Conservation (phyloP, 2,888 invertebrate genomes). For the Antheraea yamamai region DNA sequence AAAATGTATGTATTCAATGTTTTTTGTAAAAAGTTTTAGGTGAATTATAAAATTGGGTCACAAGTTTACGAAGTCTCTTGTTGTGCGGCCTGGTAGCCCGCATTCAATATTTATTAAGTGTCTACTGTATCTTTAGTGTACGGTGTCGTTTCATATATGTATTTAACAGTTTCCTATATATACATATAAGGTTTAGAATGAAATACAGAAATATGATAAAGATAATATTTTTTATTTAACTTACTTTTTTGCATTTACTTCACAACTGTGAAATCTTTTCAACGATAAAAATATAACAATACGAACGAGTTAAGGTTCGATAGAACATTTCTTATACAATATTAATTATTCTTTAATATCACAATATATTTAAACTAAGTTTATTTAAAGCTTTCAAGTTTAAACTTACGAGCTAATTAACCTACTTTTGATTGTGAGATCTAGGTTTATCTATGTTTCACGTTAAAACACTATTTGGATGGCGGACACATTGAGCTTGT, state of each 20-base stretch:
- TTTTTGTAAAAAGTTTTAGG: not conserved
- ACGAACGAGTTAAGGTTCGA: slow-evolving; percentile 68
- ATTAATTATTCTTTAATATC: slow-evolving; percentile 79
- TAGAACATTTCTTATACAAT: slow-evolving; percentile 78
- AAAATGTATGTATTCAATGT: not conserved
- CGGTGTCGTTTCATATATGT: not conserved
- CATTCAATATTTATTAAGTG: not conserved
- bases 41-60: not conserved
- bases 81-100: not conserved
- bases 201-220: slow-evolving; percentile 71
- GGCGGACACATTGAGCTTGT: slow-evolving; percentile 66
- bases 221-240: slow-evolving; percentile 73
- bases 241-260: slow-evolving; percentile 67
- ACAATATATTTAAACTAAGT: slow-evolving; percentile 79
- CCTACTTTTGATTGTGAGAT: slow-evolving; percentile 69
- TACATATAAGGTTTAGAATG: slow-evolving; percentile 40
- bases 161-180: not conserved
- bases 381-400: slow-evolving; percentile 79
- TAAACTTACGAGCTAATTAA: slow-evolving; percentile 73
- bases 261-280: slow-evolving; percentile 75
- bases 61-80: not conserved
- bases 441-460: slow-evolving; percentile 64
- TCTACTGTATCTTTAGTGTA: not conserved
- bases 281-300: slow-evolving; percentile 80
- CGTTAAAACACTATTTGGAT: slow-evolving; percentile 68